A percentile compares a stretch with the other conserved stretches of the same genome.
Conservation (phyloP, 1,140 invertebrate genomes). For the Pseudoatta argentina region DNA sequence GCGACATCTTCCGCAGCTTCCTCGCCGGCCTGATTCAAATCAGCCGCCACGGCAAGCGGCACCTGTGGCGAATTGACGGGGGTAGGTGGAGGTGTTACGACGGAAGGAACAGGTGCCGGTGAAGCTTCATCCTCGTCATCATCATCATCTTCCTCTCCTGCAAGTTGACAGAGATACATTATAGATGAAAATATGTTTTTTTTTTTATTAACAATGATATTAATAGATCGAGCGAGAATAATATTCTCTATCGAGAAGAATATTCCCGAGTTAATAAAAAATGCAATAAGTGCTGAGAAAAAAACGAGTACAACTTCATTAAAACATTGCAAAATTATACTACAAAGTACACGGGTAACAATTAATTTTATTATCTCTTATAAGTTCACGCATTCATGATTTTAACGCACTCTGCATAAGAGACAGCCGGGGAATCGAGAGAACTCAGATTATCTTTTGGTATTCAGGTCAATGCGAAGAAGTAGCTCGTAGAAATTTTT, state of each 20-base stretch:
- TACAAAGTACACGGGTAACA: not conserved
- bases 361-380: not conserved
- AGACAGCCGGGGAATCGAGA: constrained; percentile 25
- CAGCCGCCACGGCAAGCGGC: constrained; percentile 80
- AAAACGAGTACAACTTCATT: not conserved
- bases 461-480: constrained; percentile 69
- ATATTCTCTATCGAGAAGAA: not conserved
- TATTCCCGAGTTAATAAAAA: not conserved
- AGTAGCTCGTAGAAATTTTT: constrained; percentile 79
- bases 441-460: constrained; percentile 37
- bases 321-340: not conserved
- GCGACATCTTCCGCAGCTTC: constrained; percentile 84
- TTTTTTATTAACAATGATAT: not conserved
- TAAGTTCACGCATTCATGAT: constrained; percentile 30
- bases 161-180: not conserved
- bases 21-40: constrained; percentile 78
- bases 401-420: constrained; percentile 23
- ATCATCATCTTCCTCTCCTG: constrained; percentile 86
- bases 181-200: not conserved
- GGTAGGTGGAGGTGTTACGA: constrained; percentile 65
- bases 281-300: not conserved
- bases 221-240: not conserved
- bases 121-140: constrained; percentile 89
- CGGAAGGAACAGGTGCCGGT: constrained; percentile 71
- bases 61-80: constrained; percentile 79